Evolutionary conservation across 2,888 invertebrate species (phyloP), one percentile per base, ranked within the genome.

Genomic region (Thumatha senex): DNA sequence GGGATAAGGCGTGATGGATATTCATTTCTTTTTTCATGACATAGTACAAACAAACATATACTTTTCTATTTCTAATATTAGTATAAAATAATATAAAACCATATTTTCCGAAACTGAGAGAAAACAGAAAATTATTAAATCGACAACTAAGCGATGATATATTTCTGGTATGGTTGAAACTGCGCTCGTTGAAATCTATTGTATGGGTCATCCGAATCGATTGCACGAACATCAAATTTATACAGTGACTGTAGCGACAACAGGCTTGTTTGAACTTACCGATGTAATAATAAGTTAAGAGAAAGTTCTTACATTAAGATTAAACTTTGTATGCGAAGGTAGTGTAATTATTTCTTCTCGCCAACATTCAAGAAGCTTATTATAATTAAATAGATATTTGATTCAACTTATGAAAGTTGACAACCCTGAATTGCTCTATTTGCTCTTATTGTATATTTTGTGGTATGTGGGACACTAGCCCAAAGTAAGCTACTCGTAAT

Each of bases 131-230:
- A 4, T 24, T 24, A 24, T 24, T 24, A 24, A 24, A 24, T 4
- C 18, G 18, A 24, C 3, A 39, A 14, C 13, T 13, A 3, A 15
- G 74, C 33, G 7, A 35, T 35, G 7, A 2, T 7, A 31, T 31
- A 8, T 10, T 31, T 31, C 2, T 31, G 7, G 7, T 8, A 24
- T 4, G 5, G 18, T 41, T 24, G 38, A 51, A 56, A 46, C 54
- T 63, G 52, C 53, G 56, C 58, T 58, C 64, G 75, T 69, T 76
- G 76, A 76, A 70, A 74, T 76, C 76, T 76, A 70, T 70, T 72
- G 62, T 70, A 69, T 55, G 46, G 49, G 44, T 38, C 10, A 30
- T 7, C 7, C 7, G 0, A n/a, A 15, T 47, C 35, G 7, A 52
- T 54, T 47, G 35, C 35, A 55, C 51, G 44, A 54, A 52, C 56